phyloP scores from a whole-genome alignment of 2,797 vertebrate genomes.

The Hippocampus kuda region DNA sequence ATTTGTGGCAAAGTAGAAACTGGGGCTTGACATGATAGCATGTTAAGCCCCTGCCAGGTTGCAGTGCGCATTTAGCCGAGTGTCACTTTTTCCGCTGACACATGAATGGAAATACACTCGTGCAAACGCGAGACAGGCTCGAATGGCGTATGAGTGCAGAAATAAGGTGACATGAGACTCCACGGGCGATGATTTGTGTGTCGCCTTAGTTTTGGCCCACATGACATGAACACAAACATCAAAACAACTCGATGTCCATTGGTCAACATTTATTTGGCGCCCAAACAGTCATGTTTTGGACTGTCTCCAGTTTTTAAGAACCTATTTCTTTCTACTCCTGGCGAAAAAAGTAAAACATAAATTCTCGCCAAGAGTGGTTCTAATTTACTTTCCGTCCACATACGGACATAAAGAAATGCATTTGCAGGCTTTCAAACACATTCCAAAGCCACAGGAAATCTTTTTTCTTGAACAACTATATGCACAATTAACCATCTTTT shows the following conservation, averaged over 20 bases:
- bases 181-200: neutral
- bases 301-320: neutral
- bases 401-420: neutral
- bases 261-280: neutral
- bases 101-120: constrained; percentile 8
- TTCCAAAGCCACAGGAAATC: neutral
- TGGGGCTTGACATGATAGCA: constrained; percentile 20
- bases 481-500: neutral
- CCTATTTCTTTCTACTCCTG: neutral
- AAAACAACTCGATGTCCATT: neutral
- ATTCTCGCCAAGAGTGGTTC: neutral
- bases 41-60: constrained; percentile 24
- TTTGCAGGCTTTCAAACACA: neutral
- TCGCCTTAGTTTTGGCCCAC: constrained; percentile 12
- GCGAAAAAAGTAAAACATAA: no score
- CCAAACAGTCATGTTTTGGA: neutral
- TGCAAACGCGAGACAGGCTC: constrained; percentile 8
- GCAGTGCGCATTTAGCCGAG: constrained; percentile 17
- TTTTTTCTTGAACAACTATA: neutral
- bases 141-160: constrained; percentile 15
- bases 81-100: constrained; percentile 32
- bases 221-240: constrained; percentile 14
- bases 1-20: constrained; percentile 6
- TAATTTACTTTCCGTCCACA: neutral
- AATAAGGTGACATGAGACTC: constrained; percentile 11